phyloP scores from a whole-genome alignment of 2,888 invertebrate species.

The Andrena bicolor region DNA sequence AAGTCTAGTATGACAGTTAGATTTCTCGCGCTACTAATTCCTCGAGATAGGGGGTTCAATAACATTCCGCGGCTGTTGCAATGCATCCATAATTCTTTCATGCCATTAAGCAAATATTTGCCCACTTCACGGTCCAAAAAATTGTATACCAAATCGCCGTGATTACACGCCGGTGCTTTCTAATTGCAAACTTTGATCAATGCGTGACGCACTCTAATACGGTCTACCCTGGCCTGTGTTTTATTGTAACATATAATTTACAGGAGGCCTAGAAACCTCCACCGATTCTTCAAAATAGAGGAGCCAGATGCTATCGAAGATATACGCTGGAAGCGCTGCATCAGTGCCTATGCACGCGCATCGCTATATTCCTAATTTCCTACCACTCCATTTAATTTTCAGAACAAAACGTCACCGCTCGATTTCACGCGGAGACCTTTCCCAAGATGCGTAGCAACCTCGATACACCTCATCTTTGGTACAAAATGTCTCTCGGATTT shows the following conservation, averaged over 20 bases:
- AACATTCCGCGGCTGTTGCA: conserved; percentile 2
- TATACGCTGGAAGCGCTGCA: no score
- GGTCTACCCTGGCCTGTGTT: conserved; percentile 5
- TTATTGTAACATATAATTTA: background rate
- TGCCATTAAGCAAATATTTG: conserved; percentile 30
- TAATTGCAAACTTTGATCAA: conserved; percentile 30
- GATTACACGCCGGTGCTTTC: conserved; percentile 40
- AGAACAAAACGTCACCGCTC: no score
- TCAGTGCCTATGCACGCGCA: no score
- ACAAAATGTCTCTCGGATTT: background rate
- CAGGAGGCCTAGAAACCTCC: conserved; percentile 1
- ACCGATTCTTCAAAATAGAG: no score
- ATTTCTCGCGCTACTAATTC: conserved; percentile 34
- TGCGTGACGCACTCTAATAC: conserved; percentile 17
- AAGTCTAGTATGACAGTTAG: background rate
- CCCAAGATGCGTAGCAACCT: no score
- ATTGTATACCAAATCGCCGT: conserved; percentile 25
- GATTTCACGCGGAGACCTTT: no score
- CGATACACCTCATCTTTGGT: background rate
- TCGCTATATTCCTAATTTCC: no score
- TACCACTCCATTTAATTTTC: no score
- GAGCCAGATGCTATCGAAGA: no score
- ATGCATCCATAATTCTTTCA: background rate
- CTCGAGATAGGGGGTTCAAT: conserved; percentile 7
- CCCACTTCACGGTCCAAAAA: conserved; percentile 42